Evolutionary conservation across 2,113 vertebrate genomes (phyloP), one percentile per base, ranked within the genome.

Genomic region (Chaetura pelagica): DNA sequence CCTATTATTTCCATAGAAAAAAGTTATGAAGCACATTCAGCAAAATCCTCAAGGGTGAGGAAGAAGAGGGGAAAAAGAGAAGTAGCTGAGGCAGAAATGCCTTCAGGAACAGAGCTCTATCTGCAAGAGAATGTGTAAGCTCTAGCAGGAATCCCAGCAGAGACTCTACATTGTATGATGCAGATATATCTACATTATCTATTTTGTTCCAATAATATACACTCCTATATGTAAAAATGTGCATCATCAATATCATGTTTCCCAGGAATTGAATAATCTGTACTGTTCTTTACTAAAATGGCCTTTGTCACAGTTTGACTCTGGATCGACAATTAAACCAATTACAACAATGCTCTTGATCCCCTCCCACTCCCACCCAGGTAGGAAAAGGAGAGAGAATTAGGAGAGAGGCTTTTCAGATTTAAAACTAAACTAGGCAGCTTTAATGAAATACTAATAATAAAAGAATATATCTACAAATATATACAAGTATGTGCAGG

Each of bases 31-130:
- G 48, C 7, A 78, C 16, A 35, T 46, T 16, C 52, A 74, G n/a
- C 7, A 83, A 91, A 84, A 49, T 4, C 8, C 61, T 51, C 15
- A 38, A 44, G 15, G 8, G 9, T 38, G 9, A 38, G 4, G 16
- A 15, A n/a, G 48, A 49, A 72, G 19, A 30, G 0, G 0, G 0
- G 3, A 5, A 2, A 44, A 51, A 23, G 2, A 29, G 8, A 62
- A 54, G 9, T 9, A 78, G 35, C 21, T 51, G 48, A 61, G 14
- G 8, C 17, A 92, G 51, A 82, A 85, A 55, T 4, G 3, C 35
- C 38, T 67, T 84, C 71, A 76, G 20, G 27, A 40, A 24, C 8
- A 42, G 23, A 84, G 19, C 12, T 81, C 34, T 27, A 21, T 17
- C 27, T 48, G 58, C 22, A 74, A 35, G 17, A 22, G 18, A 5